Evolutionary conservation across 2,888 invertebrate species (phyloP), one percentile per base, ranked within the genome.

Genomic region (Thereva unica): DNA sequence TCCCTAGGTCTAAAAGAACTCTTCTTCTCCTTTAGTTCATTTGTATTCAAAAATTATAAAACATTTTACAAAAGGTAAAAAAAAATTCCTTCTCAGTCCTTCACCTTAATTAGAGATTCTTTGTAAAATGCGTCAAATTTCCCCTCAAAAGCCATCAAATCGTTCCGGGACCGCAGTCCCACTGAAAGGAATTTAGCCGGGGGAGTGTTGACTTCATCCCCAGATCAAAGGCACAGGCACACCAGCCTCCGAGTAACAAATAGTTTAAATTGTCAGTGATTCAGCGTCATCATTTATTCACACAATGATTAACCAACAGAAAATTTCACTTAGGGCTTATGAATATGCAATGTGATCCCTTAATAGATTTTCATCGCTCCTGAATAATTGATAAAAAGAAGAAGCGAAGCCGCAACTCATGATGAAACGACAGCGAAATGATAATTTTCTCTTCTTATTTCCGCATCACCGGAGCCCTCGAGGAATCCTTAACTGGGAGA

Each of bases 261-360:
- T 66, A 66, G 66, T 66, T 66, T 59, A 57, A 66, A 66, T 66
- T 57, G 53, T 61, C 53, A 54, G 61, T 45, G 49, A 67, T 59
- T 59, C 50, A 59, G 44, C 59, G 12, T 59, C 64, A 67, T 67
- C 41, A 67, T 67, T 67, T 67, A 67, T 67, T 67, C 67, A 67
- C 49, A 63, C 42, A 67, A 67, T 67, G 67, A 67, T 67, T 67
- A 67, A 57, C 64, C 64, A 68, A 68, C 66, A 68, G 65, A 68
- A 68, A 68, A 66, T 68, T 65, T 66, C 66, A 68, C 61, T 68
- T 68, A 59, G 57, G n/a, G 50, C 68, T 68, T 68, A 68, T 68
- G 63, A 68, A 68, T 68, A 68, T 68, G 66, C 66, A 68, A 68
- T 68, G 65, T 52, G 63, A 61, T 61, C 54, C 59, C 65, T 66